Conservation (phyloP, 2,888 invertebrate species). For the Julus scanicus region DNA sequence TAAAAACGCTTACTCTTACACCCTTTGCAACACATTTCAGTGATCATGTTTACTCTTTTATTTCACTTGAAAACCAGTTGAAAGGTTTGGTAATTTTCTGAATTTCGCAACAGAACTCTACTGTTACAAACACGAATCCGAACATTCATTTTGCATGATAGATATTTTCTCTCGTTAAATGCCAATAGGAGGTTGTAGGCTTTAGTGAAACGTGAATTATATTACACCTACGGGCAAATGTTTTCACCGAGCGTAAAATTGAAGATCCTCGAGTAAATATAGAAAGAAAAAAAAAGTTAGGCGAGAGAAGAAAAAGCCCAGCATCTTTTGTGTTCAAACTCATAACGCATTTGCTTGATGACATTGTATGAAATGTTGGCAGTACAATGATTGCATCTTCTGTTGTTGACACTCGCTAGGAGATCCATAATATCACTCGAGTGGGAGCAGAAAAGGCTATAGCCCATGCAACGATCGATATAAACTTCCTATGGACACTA, state of each 20-base stretch:
- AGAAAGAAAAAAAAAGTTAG: not conserved
- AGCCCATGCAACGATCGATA: slow-evolving; percentile 25
- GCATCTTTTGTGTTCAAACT: slow-evolving; percentile 50
- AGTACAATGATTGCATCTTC: slow-evolving; percentile 51
- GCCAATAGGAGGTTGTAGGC: slow-evolving; percentile 44
- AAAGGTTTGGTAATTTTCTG: not conserved
- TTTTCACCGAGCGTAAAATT: slow-evolving; percentile 50
- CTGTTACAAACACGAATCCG: not conserved
- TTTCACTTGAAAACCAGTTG: not conserved
- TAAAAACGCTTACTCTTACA: not conserved
- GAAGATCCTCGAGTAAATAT: slow-evolving; percentile 48
- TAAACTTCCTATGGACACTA: slow-evolving; percentile 1
- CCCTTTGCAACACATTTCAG: not conserved
- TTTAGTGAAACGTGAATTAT: slow-evolving; percentile 49
- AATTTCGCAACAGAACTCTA: not conserved
- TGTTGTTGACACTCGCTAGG: slow-evolving; percentile 49
- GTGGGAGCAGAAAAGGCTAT: not conserved
- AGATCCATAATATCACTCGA: slow-evolving; percentile 47
- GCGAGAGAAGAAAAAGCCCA: slow-evolving; percentile 36
- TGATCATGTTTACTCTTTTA: not conserved
- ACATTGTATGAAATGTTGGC: slow-evolving; percentile 51
- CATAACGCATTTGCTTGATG: slow-evolving; percentile 50
- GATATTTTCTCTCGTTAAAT: slow-evolving; percentile 31
- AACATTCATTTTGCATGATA: not conserved
- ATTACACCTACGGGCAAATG: slow-evolving; percentile 52